phyloP scores from a whole-genome alignment of 2,797 vertebrate species.

The Harpagifer antarcticus region DNA sequence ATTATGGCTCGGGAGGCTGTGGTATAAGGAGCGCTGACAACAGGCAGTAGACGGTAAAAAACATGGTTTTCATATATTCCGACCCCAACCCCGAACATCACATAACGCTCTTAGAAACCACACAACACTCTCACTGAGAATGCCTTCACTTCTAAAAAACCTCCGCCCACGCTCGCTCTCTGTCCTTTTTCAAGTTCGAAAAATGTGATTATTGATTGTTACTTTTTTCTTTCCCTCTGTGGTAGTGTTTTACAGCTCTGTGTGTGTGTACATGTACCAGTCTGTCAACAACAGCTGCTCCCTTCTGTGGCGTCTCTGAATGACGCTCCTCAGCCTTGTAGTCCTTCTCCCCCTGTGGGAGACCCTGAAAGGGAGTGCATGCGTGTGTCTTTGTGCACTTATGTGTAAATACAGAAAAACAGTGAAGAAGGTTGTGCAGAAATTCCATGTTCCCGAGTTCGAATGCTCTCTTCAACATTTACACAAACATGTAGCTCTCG shows the following conservation, averaged over 20 bases:
- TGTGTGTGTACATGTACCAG: constrained; percentile 43
- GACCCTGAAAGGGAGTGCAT: constrained; percentile 38
- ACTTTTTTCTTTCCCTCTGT: constrained; percentile 25
- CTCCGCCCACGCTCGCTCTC: constrained; percentile 16
- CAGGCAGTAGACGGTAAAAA: constrained; percentile 68
- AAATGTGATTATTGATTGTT: constrained; percentile 55
- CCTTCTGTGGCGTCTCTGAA: constrained; percentile 31
- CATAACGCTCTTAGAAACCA: constrained; percentile 31
- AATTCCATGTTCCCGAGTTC: constrained; percentile 42
- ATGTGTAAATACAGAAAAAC: constrained; percentile 63
- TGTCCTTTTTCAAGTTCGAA: constrained; percentile 41
- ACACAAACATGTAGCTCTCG: constrained; percentile 43
- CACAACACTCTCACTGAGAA: constrained; percentile 53
- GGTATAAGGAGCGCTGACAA: constrained; percentile 46
- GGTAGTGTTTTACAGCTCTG: constrained; percentile 49
- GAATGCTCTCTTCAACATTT: constrained; percentile 34
- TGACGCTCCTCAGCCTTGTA: constrained; percentile 32
- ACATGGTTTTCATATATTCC: constrained; percentile 51
- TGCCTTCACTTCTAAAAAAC: constrained; percentile 43
- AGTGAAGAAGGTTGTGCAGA: constrained; percentile 72
- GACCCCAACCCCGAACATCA: constrained; percentile 35
- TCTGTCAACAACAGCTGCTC: constrained; percentile 48
- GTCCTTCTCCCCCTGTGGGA: constrained; percentile 44
- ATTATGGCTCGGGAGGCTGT: constrained; percentile 65
- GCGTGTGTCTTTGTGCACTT: constrained; percentile 62